Evolutionary conservation across 2,113 vertebrate species (phyloP).

Genomic region (Labrus mixtus): DNA sequence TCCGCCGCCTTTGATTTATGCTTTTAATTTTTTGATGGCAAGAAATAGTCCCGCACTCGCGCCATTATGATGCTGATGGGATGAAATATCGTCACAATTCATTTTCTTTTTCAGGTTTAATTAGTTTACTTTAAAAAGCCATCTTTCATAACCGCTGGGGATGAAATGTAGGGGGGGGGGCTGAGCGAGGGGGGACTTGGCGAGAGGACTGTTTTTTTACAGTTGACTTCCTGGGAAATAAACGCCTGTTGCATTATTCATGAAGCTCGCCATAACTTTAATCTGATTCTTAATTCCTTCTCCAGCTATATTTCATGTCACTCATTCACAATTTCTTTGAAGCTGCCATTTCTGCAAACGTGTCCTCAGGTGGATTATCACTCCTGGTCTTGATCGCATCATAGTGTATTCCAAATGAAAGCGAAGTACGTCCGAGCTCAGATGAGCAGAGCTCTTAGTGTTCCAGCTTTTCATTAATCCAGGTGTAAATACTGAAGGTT

Average conservation of each 20-base stretch:
- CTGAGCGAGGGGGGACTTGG: constrained; percentile 72
- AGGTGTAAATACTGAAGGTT: constrained; percentile 20
- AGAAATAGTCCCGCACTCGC: constrained; percentile 89
- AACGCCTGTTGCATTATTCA: constrained; percentile 89
- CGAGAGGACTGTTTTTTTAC: constrained; percentile 86
- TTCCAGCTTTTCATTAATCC: constrained; percentile 48
- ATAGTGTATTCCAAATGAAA: constrained; percentile 58
- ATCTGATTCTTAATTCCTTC: constrained; percentile 77
- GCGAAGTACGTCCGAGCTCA: constrained; percentile 29
- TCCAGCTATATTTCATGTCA: constrained; percentile 62
- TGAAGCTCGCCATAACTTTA: constrained; percentile 74
- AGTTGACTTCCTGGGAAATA: constrained; percentile 85
- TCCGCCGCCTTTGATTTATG: constrained; percentile 89
- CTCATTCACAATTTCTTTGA: constrained; percentile 54
- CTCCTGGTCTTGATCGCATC: constrained; percentile 46
- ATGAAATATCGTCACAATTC: constrained; percentile 91
- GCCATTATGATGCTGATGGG: constrained; percentile 86
- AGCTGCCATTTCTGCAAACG: constrained; percentile 47
- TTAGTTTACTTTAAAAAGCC: constrained; percentile 93
- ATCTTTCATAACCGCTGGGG: constrained; percentile 91
- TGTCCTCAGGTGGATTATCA: constrained; percentile 54
- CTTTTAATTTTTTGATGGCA: constrained; percentile 94
- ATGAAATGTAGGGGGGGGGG: constrained; percentile 84
- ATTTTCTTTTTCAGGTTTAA: constrained; percentile 90
- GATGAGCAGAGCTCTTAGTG: constrained; percentile 44